Conservation (phyloP, 2,797 vertebrate genomes). For the Brachymystax lenok region DNA sequence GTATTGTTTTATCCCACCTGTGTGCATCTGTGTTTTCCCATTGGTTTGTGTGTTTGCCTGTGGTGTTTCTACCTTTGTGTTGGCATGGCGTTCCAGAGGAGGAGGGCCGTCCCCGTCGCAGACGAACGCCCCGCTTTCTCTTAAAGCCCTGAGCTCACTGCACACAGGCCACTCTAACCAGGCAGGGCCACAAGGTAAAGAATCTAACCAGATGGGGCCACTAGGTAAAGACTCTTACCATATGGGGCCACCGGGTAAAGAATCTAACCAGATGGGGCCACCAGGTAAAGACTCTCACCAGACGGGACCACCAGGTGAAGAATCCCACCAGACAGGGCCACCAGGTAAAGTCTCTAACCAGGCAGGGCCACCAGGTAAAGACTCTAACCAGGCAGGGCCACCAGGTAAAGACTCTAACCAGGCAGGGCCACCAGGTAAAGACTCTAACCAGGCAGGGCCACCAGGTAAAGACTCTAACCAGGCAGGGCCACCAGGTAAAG, state of each 20-base stretch:
- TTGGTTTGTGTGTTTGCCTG: slow-evolving; percentile 31
- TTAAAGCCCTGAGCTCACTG: slow-evolving; percentile 80
- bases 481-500: too few species aligned
- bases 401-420: too few species aligned
- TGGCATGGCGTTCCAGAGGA: slow-evolving; percentile 67
- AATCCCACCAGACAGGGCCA: too few species aligned
- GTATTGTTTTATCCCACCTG: slow-evolving; percentile 40
- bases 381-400: too few species aligned
- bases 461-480: too few species aligned
- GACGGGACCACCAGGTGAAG: too few species aligned
- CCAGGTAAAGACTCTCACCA: too few species aligned
- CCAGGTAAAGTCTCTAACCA: too few species aligned
- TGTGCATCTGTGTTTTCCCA: slow-evolving; percentile 34
- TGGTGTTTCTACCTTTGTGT: slow-evolving; percentile 25
- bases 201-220: neutral
- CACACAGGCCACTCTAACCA: slow-evolving; percentile 69
- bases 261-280: too few species aligned
- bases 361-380: too few species aligned
- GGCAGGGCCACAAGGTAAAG: slow-evolving; percentile 73
- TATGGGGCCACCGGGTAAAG: neutral
- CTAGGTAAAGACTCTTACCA: slow-evolving; percentile 7
- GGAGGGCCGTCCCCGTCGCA: slow-evolving; percentile 76
- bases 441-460: too few species aligned
- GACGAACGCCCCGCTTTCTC: slow-evolving; percentile 79
- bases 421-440: too few species aligned